A percentile compares a stretch with the other conserved stretches of the same genome.
These are phyloP conservation scores for Nemoura dubitans DNA, from an alignment of 2,888 invertebrate species.

Conservation along the genomic window DNA sequence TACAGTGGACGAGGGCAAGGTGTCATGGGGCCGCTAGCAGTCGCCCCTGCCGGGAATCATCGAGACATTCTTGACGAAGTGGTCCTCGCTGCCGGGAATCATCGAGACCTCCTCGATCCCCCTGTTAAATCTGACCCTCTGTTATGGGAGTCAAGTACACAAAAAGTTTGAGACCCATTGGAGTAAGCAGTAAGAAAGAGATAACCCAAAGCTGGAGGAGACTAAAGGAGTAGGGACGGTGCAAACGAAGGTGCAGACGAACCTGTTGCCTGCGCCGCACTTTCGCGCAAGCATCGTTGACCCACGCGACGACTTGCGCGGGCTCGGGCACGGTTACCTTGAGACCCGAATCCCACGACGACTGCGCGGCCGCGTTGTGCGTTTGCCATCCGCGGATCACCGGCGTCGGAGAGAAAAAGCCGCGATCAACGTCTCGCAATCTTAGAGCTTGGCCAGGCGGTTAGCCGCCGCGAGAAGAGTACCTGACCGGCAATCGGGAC, in stretches of 20 bases:
- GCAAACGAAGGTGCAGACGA: neutral
- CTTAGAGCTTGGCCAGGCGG: too few species aligned
- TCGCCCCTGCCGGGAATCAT: slow-evolving; percentile 34
- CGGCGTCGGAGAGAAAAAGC: slow-evolving; percentile 46
- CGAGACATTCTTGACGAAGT: slow-evolving; percentile 47
- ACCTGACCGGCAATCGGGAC: too few species aligned
- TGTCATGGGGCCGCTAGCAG: neutral
- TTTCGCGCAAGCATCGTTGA: slow-evolving; percentile 49
- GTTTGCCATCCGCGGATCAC: slow-evolving; percentile 52
- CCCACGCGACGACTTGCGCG: slow-evolving; percentile 53
- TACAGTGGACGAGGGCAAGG: too few species aligned
- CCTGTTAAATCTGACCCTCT: too few species aligned
- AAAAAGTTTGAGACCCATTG: too few species aligned
- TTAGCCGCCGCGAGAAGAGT: too few species aligned
- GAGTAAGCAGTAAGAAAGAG: too few species aligned
- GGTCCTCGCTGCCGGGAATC: slow-evolving; percentile 48
- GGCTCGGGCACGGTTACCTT: slow-evolving; percentile 52
- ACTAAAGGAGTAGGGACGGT: too few species aligned
- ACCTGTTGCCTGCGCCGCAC: slow-evolving; percentile 44
- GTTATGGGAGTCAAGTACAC: too few species aligned
- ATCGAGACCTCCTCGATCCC: too few species aligned
- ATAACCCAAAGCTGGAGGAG: too few species aligned
- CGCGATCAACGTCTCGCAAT: too few species aligned
- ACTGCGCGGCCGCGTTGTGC: slow-evolving; percentile 41
- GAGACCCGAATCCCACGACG: slow-evolving; percentile 45